Evolutionary conservation across 1,140 invertebrate genomes (phyloP).

Genomic region (Bombus confusus): DNA sequence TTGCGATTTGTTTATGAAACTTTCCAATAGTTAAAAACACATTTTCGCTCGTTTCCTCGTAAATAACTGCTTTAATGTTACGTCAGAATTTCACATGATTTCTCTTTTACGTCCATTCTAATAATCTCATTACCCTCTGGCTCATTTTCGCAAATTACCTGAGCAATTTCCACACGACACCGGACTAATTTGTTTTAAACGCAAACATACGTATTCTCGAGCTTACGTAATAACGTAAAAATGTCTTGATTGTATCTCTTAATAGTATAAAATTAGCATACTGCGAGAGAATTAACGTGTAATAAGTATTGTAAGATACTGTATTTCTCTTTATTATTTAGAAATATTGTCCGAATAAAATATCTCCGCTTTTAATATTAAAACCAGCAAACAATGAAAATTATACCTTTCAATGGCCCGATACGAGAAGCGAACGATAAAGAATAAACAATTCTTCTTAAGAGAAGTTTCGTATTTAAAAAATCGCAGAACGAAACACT

Average conservation of each 20-base stretch:
- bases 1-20: not conserved
- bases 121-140: conserved; percentile 3
- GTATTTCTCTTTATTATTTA: not conserved
- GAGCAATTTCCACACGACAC: conserved; percentile 5
- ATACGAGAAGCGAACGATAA: not conserved
- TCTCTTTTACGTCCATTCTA: not conserved
- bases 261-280: not conserved
- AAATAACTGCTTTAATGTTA: conserved; percentile 4
- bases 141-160: conserved; percentile 21
- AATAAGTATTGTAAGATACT: not conserved
- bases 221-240: conserved; percentile 3
- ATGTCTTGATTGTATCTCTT: not conserved
- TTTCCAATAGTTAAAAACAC: conserved; percentile 6
- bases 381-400: no score
- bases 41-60: not conserved
- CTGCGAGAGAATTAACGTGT: not conserved
- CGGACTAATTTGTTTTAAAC: conserved; percentile 4
- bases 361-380: not conserved
- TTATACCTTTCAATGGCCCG: not conserved
- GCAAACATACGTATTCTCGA: not conserved
- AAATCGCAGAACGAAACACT: no score
- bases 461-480: no score
- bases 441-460: not conserved
- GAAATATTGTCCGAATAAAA: not conserved
- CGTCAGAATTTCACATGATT: not conserved